Evolutionary conservation across 2,797 vertebrate species (phyloP).

Genomic region (Echeneis naucrates): DNA sequence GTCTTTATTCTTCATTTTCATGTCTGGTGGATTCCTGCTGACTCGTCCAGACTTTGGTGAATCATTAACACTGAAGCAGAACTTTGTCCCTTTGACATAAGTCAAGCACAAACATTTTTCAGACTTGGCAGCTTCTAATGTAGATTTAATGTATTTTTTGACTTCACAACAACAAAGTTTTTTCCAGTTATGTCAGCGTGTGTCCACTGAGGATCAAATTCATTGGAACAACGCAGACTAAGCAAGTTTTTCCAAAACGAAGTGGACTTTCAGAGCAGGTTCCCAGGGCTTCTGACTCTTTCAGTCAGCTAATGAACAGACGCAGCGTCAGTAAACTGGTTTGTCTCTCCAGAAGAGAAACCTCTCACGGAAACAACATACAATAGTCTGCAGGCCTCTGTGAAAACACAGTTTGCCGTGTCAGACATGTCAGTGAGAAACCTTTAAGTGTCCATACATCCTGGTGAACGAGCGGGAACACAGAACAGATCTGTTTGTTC

Average conservation of each 20-base stretch:
- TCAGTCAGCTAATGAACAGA: too few relatives aligned
- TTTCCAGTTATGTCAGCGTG: slow-evolving; percentile 39
- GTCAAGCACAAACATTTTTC: slow-evolving; percentile 5
- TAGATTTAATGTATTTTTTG: not conserved
- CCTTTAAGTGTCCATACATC: slow-evolving; percentile 17
- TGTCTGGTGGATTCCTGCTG: slow-evolving; percentile 2
- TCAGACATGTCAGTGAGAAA: slow-evolving; percentile 34
- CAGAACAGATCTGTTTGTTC: slow-evolving; percentile 37
- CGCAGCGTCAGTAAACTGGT: not conserved
- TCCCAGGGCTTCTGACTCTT: slow-evolving; percentile 29
- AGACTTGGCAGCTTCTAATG: not conserved
- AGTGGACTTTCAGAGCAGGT: not conserved
- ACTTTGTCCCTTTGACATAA: not conserved
- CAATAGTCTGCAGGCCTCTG: slow-evolving; percentile 32
- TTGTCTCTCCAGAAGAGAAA: slow-evolving; percentile 18
- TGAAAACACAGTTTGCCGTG: slow-evolving; percentile 31
- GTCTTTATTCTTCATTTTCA: not conserved
- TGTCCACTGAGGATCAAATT: slow-evolving; percentile 31
- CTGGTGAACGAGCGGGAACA: slow-evolving; percentile 27
- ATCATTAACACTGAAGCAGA: not conserved
- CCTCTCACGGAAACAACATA: slow-evolving; percentile 21
- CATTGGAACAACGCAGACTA: slow-evolving; percentile 28
- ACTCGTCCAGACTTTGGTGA: not conserved
- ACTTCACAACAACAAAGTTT: slow-evolving; percentile 13
- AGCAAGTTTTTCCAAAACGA: slow-evolving; percentile 51